Evolutionary conservation across 2,113 vertebrate genomes (phyloP), one percentile per base, ranked within the genome.

Genomic region (Cyrtonyx montezumae): DNA sequence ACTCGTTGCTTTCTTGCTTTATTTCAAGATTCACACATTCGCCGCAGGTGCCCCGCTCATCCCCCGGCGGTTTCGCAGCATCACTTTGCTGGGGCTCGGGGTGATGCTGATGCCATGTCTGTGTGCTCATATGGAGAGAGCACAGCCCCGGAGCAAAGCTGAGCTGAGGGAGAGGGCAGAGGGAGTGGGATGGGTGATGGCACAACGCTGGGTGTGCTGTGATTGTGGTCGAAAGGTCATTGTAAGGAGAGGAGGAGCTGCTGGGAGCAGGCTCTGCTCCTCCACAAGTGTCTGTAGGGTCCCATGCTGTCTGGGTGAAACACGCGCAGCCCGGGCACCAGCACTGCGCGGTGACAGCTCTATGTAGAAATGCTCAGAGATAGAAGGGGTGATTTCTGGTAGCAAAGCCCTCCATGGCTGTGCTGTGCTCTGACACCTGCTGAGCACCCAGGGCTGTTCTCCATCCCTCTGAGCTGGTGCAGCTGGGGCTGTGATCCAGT

Each of bases 51-150:
- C 17, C 68, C 28, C 37, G 59, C 66, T 80, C 0, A 0, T 23
- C 40, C 55, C 23, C 62, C 4, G 3, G 73, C 1, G 1, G 9
- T 58, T 74, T 45, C 1, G 0, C 25, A 74, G 82, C 55, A n/a
- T 58, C 32, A 48, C 36, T 53, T 75, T 3, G 8, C 53, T 58
- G 88, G 65, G 42, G 37, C 34, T 90, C 2, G 3, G 55, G 55
- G 80, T 0, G 1, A 1, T 6, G 42, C 42, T 3, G 16, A 13
- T 80, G 61, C 42, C 5, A 21, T 14, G 20, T 18, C 63, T 9
- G 6, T 8, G 9, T 15, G 42, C 63, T 42, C 30, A 7, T 45
- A 10, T 4, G 20, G 65, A 28, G 62, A 43, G 8, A 19, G 12
- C 63, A 20, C 28, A 65, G 26, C 37, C 16, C 12, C 17, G 7